These are phyloP conservation scores for Enteromius anoplus DNA, from an alignment of 2,797 vertebrate species.

Conservation along the genomic window DNA sequence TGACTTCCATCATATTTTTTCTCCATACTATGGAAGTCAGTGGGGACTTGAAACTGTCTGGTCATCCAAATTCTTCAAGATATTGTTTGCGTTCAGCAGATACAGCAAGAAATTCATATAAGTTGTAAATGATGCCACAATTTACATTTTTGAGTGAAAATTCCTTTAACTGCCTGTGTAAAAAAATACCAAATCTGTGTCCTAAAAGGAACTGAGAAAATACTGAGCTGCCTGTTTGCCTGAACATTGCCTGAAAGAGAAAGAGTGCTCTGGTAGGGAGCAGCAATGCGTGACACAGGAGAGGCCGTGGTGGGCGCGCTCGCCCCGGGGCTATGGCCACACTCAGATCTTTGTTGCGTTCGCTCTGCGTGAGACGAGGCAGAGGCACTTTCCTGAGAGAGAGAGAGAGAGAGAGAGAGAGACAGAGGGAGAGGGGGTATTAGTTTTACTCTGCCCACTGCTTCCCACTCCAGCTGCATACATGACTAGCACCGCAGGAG, in stretches of 20 bases:
- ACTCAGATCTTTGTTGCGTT: conserved; percentile 84
- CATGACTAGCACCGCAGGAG: conserved; percentile 77
- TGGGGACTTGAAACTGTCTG: not conserved
- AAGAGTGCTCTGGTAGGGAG: conserved; percentile 66
- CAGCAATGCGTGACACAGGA: conserved; percentile 80
- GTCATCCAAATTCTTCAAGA: not conserved
- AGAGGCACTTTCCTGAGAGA: conserved; percentile 76
- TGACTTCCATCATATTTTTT: not conserved
- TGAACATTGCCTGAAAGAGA: conserved; percentile 60
- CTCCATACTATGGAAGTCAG: not conserved
- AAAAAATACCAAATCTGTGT: not conserved
- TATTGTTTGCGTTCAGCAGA: not conserved
- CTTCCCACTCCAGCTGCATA: conserved; percentile 79
- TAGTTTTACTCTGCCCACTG: conserved; percentile 73
- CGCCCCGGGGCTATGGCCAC: conserved; percentile 80
- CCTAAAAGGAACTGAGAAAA: conserved; percentile 43
- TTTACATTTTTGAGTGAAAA: not conserved
- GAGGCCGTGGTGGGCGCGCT: conserved; percentile 78
- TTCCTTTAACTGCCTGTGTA: not conserved
- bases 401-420: conserved; percentile 20
- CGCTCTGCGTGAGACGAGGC: conserved; percentile 75
- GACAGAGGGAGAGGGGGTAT: conserved; percentile 69
- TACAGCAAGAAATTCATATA: not conserved
- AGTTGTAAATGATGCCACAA: not conserved
- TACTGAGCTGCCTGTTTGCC: conserved; percentile 35